Conservation (phyloP, 2,797 vertebrate genomes). For the Scolopax rusticola region DNA sequence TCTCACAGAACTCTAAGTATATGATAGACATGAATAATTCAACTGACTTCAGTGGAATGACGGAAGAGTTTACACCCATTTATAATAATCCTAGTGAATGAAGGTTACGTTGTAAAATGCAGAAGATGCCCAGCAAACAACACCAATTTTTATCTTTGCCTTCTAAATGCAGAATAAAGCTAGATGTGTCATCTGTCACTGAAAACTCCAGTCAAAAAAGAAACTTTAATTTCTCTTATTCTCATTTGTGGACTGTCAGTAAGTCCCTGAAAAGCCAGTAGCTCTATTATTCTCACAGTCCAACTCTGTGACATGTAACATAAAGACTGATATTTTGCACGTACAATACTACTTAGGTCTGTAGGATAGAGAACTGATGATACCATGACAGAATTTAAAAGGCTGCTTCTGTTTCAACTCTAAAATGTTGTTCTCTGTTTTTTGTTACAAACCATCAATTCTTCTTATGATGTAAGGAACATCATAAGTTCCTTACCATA, state of each 20-base stretch:
- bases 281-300: not conserved
- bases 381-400: not conserved
- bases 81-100: not conserved
- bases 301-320: not conserved
- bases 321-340: not conserved
- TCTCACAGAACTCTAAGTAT: not conserved
- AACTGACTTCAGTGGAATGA: not conserved
- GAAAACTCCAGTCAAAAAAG: not conserved
- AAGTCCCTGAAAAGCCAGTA: not conserved
- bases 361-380: not conserved
- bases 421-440: not conserved
- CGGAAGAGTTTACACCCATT: not conserved
- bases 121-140: not conserved
- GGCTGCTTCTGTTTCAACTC: not conserved
- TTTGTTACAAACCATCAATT: not conserved
- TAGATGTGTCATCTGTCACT: not conserved
- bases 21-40: conserved; percentile 19
- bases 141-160: not conserved
- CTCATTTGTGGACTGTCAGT: not conserved
- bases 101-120: not conserved
- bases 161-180: not conserved
- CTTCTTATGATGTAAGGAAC: too few relatives aligned
- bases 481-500: not conserved
- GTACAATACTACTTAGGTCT: not conserved
- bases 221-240: not conserved